Evolutionary conservation across 2,797 vertebrate genomes (phyloP), one percentile per base, ranked within the genome.

Genomic region (Leptoclinus maculatus): DNA sequence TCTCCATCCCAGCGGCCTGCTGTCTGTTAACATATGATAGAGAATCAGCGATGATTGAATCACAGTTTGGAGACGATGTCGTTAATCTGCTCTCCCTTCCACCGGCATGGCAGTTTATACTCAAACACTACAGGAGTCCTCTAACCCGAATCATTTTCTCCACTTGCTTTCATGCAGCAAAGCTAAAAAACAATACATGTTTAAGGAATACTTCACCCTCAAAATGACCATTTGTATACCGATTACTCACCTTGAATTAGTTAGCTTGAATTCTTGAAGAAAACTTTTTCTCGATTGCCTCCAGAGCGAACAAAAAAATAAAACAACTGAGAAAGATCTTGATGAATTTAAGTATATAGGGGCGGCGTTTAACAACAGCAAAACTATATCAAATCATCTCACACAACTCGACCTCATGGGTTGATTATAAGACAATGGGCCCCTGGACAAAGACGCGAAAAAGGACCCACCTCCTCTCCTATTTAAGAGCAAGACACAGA

Each of bases 81-180:
- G 65, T 80, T 62, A 51, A 41, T 72, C 45, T 25, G 14, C 36
- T 76, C 41, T 64, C 58, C 51, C 21, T 47, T 76, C 78, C 39
- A 47, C 49, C 51, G 57, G 74, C 76, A 72, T 80, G 71, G 23
- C 58, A 70, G 76, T 81, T 66, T 63, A 32, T 65, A 59, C 66
- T 68, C 74, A 66, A 65, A 77, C 23, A 29, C 43, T n/a, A 25
- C 25, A 74, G 21, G 32, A 60, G 0, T 41, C 47, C n/a, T 21
- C 38, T 57, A 43, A 13, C 39, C 32, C 1, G 10, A 63, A 71
- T 76, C 25, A 14, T 17, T 7, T 16, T 36, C 25, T 32, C 32
- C 47, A 57, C 27, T 63, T 32, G 13, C 43, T 66, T 76, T 63
- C 7, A 39, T 38, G n/a, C 47, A 47, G 19, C 23, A 62, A 53